Evolutionary conservation across 2,888 invertebrate genomes (phyloP).

Genomic region (Polyploca ridens): DNA sequence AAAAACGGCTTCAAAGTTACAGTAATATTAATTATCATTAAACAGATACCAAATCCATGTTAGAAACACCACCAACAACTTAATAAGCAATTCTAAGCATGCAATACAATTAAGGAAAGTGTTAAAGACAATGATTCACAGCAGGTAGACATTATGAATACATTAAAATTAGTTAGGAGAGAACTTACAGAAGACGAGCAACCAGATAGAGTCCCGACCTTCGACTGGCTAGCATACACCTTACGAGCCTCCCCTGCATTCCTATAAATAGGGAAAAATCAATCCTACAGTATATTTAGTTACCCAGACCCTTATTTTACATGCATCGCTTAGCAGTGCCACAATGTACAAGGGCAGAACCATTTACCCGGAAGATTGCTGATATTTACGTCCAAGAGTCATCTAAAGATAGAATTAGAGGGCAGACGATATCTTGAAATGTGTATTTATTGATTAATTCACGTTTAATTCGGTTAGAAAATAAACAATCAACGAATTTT

Average conservation of each 20-base stretch:
- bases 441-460: constrained; percentile 41
- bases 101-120: constrained; percentile 29
- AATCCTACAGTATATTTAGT: constrained; percentile 71
- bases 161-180: constrained; percentile 30
- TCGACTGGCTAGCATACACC: constrained; percentile 83
- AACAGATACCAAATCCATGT: constrained; percentile 16
- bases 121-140: constrained; percentile 39
- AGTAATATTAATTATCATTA: constrained; percentile 17
- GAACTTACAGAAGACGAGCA: constrained; percentile 89
- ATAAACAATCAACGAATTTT: constrained; percentile 40
- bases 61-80: neutral
- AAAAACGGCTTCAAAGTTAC: neutral
- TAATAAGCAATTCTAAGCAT: constrained; percentile 11
- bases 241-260: constrained; percentile 82
- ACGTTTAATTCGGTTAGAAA: constrained; percentile 52
- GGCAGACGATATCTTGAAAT: constrained; percentile 39
- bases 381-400: constrained; percentile 82
- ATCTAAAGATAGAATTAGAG: constrained; percentile 60
- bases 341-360: constrained; percentile 60
- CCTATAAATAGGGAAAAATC: constrained; percentile 83
- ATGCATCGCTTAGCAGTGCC: constrained; percentile 71
- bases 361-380: constrained; percentile 82
- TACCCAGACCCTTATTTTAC: constrained; percentile 49
- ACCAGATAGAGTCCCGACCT: constrained; percentile 87
- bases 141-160: constrained; percentile 22